Conservation (phyloP, 2,888 invertebrate species). For the Drosophila cyrtoloma region DNA sequence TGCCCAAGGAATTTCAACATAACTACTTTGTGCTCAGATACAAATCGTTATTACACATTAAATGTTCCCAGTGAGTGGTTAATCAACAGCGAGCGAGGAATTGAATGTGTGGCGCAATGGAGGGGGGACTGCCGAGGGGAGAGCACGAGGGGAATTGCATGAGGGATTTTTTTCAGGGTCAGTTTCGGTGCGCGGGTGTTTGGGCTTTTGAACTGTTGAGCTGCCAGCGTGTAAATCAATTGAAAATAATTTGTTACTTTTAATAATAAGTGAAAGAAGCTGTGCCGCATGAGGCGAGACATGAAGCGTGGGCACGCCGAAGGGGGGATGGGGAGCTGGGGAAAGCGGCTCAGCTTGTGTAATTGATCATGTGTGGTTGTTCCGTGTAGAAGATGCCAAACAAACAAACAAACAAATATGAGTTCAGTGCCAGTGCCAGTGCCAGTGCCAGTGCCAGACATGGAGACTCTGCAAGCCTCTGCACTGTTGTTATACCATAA, state of each 20-base stretch:
- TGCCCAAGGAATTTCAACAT: slow-evolving; percentile 83
- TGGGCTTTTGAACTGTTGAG: slow-evolving; percentile 60
- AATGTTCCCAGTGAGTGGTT: slow-evolving; percentile 84
- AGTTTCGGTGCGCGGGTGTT: slow-evolving; percentile 45
- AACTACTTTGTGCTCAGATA: slow-evolving; percentile 82
- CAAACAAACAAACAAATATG: slow-evolving; percentile 67
- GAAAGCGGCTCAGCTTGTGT: slow-evolving; percentile 64
- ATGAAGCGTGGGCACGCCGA: slow-evolving; percentile 38
- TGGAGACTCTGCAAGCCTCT: slow-evolving; percentile 25
- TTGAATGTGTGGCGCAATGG: not conserved
- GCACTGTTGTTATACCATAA: slow-evolving; percentile 80
- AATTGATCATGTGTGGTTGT: slow-evolving; percentile 75
- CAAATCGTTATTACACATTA: slow-evolving; percentile 85
- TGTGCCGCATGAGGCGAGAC: slow-evolving; percentile 52
- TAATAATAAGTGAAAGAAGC: slow-evolving; percentile 82
- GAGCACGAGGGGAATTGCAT: not conserved
- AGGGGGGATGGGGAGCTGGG: slow-evolving; percentile 29
- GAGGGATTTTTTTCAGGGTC: slow-evolving; percentile 55
- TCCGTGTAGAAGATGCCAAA: slow-evolving; percentile 55
- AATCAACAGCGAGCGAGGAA: slow-evolving; percentile 66
- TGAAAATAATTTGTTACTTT: slow-evolving; percentile 84
- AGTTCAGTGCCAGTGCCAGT: slow-evolving; percentile 4
- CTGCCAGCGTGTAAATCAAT: slow-evolving; percentile 82
- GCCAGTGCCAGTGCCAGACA: slow-evolving; percentile 34
- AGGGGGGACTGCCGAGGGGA: not conserved